Percentiles rank a stretch among this genome's conserved stretches.
phyloP scores from a whole-genome alignment of 2,797 vertebrate species.

The Neoniphon sammara region DNA sequence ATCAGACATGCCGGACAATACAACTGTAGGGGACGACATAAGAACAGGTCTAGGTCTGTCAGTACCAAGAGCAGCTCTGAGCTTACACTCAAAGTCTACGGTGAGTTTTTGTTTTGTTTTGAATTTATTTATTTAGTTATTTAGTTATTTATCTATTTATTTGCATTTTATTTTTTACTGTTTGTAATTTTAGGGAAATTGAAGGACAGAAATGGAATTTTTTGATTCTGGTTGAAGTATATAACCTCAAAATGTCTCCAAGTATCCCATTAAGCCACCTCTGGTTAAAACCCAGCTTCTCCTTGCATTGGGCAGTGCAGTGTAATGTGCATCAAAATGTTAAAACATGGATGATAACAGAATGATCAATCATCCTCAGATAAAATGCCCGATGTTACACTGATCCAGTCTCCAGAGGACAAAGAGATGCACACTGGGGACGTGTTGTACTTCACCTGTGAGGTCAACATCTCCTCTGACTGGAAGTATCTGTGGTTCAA shows the following conservation, averaged over 20 bases:
- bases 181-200: too few relatives aligned
- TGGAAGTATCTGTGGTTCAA: constrained; percentile 74
- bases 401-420: constrained; percentile 39
- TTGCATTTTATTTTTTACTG: too few relatives aligned
- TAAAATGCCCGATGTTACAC: constrained; percentile 33
- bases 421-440: constrained; percentile 62
- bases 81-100: constrained; percentile 51
- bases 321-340: not conserved
- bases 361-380: constrained; percentile 45
- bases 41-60: constrained; percentile 58
- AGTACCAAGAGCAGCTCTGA: not conserved
- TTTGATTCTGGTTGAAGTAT: not conserved
- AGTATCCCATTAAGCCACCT: too few relatives aligned
- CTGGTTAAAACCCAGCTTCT: too few relatives aligned
- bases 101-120: constrained; percentile 58
- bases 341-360: not conserved
- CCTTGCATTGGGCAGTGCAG: not conserved
- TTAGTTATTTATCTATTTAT: too few relatives aligned
- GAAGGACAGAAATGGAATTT: not conserved
- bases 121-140: too few relatives aligned
- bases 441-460: constrained; percentile 60
- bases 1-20: constrained; percentile 30
- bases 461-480: constrained; percentile 63
- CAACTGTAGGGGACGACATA: constrained; percentile 59
- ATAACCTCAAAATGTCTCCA: not conserved